These are phyloP conservation scores for Atta cephalotes DNA, from an alignment of 1,140 invertebrate genomes.

Conservation along the genomic window DNA sequence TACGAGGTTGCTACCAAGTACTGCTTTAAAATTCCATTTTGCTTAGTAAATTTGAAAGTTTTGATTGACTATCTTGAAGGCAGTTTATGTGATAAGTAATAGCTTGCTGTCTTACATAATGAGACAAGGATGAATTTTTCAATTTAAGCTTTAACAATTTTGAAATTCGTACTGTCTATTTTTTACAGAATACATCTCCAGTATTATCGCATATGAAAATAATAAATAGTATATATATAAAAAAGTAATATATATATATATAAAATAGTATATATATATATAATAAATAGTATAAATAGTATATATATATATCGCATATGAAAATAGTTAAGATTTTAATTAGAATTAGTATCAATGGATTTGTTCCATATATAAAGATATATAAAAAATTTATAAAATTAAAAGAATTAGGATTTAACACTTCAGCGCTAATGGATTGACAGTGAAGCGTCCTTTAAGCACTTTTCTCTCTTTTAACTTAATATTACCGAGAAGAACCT, in stretches of 20 bases:
- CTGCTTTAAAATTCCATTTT: constrained; percentile 69
- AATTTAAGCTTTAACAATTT: constrained; percentile 7
- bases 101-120: neutral
- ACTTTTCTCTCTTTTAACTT: neutral
- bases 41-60: constrained; percentile 63
- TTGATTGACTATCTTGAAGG: constrained; percentile 64
- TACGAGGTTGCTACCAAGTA: neutral
- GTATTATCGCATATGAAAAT: neutral
- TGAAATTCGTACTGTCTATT: neutral
- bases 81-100: constrained; percentile 26
- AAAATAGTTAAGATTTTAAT: neutral
- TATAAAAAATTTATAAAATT: neutral
- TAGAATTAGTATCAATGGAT: neutral
- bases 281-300: neutral
- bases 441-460: neutral
- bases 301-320: neutral
- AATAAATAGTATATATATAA: neutral
- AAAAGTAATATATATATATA: too few species aligned
- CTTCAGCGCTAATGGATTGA: constrained; percentile 58
- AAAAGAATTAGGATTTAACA: too few species aligned
- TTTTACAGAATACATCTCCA: neutral
- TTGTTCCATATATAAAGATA: neutral
- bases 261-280: too few species aligned
- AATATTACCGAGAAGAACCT: constrained; percentile 27
- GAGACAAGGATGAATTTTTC: neutral